These are phyloP conservation scores for Protaetia brevitarsis DNA, from an alignment of 1,140 invertebrate species.

Conservation along the genomic window DNA sequence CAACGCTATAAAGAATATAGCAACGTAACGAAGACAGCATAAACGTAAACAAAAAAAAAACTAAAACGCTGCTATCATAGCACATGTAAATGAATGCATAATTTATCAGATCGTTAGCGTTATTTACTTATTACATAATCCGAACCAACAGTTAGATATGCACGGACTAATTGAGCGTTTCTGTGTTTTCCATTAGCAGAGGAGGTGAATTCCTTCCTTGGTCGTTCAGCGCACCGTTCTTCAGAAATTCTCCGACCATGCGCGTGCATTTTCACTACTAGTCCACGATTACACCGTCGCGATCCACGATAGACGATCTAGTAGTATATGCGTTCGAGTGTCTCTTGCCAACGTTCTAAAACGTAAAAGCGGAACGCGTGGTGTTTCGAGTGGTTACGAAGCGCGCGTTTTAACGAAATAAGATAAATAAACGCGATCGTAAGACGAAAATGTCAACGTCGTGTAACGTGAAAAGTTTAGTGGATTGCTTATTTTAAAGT, in stretches of 20 bases:
- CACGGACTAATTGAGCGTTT: neutral
- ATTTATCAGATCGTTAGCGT: neutral
- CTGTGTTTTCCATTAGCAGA: neutral
- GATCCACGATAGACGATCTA: neutral
- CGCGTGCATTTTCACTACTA: slow-evolving; percentile 19
- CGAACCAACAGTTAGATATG: neutral
- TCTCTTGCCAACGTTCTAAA: neutral
- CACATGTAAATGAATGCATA: neutral
- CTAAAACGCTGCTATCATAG: neutral
- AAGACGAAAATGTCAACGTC: too few relatives aligned
- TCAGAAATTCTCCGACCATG: slow-evolving; percentile 20
- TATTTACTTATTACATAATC: neutral
- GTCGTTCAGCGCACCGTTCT: neutral
- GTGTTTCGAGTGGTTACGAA: too few relatives aligned
- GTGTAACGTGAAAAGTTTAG: too few relatives aligned
- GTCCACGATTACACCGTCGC: neutral
- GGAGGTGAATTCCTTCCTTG: neutral
- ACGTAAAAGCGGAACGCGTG: neutral
- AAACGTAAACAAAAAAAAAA: neutral
- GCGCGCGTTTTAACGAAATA: too few relatives aligned
- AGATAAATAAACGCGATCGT: too few relatives aligned
- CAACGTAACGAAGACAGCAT: too few relatives aligned
- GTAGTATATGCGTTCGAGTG: neutral
- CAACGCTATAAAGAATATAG: too few relatives aligned
- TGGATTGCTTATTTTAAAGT: too few relatives aligned